phyloP scores from a whole-genome alignment of 2,113 vertebrate species.

The Chrysemys picta region DNA sequence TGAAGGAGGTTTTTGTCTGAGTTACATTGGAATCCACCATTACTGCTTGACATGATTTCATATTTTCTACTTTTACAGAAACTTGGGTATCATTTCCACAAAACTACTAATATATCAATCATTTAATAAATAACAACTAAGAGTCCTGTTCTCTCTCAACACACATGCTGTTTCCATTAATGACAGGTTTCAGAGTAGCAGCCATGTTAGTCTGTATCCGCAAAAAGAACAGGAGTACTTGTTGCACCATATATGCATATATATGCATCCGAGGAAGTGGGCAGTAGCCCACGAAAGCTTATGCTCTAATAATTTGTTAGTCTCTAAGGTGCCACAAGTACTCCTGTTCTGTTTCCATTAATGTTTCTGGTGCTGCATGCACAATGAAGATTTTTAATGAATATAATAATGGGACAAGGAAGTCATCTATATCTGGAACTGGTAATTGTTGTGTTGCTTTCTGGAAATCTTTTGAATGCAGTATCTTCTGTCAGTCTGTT shows the following conservation, averaged over 20 bases:
- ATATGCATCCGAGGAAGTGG: too few species aligned
- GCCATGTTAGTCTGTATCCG: too few species aligned
- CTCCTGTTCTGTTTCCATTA: background rate
- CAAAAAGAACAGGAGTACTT: too few species aligned
- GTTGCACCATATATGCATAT: too few species aligned
- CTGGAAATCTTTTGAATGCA: background rate
- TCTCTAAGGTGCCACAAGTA: too few species aligned
- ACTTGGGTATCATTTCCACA: accelerated
- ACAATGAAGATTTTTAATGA: background rate
- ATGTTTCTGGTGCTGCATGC: background rate
- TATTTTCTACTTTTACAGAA: background rate
- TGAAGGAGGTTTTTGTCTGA: background rate
- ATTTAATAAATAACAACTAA: background rate
- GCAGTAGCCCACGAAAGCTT: too few species aligned
- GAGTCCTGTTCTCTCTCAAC: background rate
- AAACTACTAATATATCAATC: background rate
- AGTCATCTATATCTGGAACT: background rate
- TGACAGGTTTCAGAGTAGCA: too few species aligned
- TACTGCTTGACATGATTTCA: background rate
- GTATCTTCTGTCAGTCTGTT: background rate
- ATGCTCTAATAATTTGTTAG: too few species aligned
- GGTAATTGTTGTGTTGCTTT: background rate
- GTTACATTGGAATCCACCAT: background rate
- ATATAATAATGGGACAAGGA: background rate
- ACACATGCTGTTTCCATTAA: background rate